Percentiles rank a stretch among this genome's conserved stretches.
phyloP scores from a whole-genome alignment of 2,888 invertebrate genomes.

The Apamea anceps region DNA sequence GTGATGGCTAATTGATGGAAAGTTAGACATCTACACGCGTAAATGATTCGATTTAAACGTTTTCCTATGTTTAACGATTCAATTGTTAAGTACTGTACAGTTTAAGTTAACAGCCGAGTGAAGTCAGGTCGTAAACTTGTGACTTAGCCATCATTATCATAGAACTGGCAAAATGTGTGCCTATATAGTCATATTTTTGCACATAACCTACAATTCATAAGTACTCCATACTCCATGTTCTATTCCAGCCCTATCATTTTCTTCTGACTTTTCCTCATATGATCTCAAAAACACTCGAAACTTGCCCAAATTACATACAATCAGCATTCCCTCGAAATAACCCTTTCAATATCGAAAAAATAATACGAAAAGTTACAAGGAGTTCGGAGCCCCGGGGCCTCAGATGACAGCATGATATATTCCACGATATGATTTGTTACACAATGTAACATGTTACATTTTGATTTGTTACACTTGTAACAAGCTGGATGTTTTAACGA shows the following conservation, averaged over 20 bases:
- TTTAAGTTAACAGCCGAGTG: background rate
- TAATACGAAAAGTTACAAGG: slow-evolving; percentile 61
- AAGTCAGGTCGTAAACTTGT: background rate
- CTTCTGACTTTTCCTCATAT: slow-evolving; percentile 41
- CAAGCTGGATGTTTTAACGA: slow-evolving; percentile 65
- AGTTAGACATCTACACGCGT: background rate
- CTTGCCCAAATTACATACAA: slow-evolving; percentile 65
- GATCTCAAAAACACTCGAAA: slow-evolving; percentile 50
- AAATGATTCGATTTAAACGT: background rate
- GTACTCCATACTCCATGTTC: slow-evolving; percentile 8
- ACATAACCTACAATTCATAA: background rate
- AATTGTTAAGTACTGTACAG: background rate
- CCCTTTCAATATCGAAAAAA: slow-evolving; percentile 60
- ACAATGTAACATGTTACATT: slow-evolving; percentile 72
- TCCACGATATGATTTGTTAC: slow-evolving; percentile 74
- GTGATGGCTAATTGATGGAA: background rate
- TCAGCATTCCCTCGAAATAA: slow-evolving; percentile 66
- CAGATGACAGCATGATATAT: slow-evolving; percentile 76
- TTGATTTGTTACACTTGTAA: slow-evolving; percentile 75
- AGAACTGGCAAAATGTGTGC: background rate
- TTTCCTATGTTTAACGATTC: background rate
- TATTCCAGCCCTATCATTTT: slow-evolving; percentile 27
- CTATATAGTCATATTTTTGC: no score
- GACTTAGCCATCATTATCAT: background rate
- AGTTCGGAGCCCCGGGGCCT: slow-evolving; percentile 65